Base-by-base conservation (phyloP, 1,140 invertebrate species). In the Stenopsyche tienmushanensis region DNA sequence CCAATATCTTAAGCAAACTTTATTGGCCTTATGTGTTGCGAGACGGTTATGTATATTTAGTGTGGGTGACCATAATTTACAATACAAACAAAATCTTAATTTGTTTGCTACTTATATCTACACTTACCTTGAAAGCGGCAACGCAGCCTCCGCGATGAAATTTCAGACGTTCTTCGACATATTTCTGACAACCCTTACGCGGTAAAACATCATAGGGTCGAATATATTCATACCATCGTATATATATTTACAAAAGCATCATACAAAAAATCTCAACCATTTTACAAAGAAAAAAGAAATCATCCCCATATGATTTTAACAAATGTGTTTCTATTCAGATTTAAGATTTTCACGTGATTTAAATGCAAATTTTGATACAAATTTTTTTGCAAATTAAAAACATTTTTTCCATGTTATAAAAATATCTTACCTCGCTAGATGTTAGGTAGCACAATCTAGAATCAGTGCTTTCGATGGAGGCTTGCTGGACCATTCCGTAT, bases 391-490 rank as follows among this genome's bases (percentile, higher is more conserved):
- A 55, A 39, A 34, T 55, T 29, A 15, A 55, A 55, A 17, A 29
- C 53, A 29, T 17, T 55, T 34, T 21, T 26, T n/a, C n/a, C 21
- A 52, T 52, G 13, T 24, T 29, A 23, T 44, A 23, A 57, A 57
- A 57, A 15, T 21, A 86, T n/a, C 91, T 92, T 83, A 96, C 93
- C 92, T 96, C 93, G 70, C 93, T 96, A 57, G 93, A 96, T 67
- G 93, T 96, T 74, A 96, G 84, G 83, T 96, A 96, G 80, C 92
- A 95, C 59, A 95, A 87, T 71, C 92, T 85, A 55, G 93, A 95
- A 82, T 96, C 93, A 15, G 92, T 93, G 79, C 93, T 95, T 74
- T 96, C 93, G 52, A 96, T 88, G 54, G 93, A 96, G 41, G 92
- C 91, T 78, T 96, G 93, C 78, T 94, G 92, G 71, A 93, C 90